These are phyloP conservation scores for Cepphus grylle DNA, from an alignment of 2,113 vertebrate species.

Conservation along the genomic window DNA sequence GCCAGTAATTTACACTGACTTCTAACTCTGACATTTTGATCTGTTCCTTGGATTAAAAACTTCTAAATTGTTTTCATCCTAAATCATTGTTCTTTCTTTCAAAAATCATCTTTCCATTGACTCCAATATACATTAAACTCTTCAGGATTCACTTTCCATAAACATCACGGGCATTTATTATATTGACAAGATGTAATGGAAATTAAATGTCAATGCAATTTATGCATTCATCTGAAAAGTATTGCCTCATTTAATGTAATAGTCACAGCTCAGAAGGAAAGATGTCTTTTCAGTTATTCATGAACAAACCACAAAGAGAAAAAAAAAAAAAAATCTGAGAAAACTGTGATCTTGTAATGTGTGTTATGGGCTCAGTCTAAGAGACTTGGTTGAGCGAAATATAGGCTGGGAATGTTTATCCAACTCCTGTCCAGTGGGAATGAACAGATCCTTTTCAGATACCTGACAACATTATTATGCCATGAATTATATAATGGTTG, in stretches of 20 bases:
- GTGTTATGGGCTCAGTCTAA: not conserved
- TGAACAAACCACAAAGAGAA: not conserved
- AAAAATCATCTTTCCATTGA: not conserved
- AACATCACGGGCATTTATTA: not conserved
- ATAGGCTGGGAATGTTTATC: not conserved
- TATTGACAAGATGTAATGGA: not conserved
- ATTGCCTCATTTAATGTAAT: not conserved
- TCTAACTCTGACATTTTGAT: not conserved
- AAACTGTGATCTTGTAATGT: not conserved
- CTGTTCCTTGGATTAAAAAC: not conserved
- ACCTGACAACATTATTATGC: not conserved
- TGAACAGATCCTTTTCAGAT: not conserved
- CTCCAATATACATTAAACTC: not conserved
- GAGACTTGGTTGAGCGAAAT: not conserved
- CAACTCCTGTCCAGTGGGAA: not conserved
- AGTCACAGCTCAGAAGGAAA: not conserved
- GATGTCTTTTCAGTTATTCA: not conserved
- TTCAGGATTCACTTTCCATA: not conserved
- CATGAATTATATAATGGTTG: accelerated
- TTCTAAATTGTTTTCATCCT: not conserved
- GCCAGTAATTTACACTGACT: not conserved
- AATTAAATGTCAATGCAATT: not conserved
- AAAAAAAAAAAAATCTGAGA: not conserved
- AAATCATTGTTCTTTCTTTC: not conserved
- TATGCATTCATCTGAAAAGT: not conserved